Percentiles rank a stretch among this genome's conserved stretches.
Conservation (phyloP, 2,113 vertebrate genomes). For the Lethenteron reissneri region DNA sequence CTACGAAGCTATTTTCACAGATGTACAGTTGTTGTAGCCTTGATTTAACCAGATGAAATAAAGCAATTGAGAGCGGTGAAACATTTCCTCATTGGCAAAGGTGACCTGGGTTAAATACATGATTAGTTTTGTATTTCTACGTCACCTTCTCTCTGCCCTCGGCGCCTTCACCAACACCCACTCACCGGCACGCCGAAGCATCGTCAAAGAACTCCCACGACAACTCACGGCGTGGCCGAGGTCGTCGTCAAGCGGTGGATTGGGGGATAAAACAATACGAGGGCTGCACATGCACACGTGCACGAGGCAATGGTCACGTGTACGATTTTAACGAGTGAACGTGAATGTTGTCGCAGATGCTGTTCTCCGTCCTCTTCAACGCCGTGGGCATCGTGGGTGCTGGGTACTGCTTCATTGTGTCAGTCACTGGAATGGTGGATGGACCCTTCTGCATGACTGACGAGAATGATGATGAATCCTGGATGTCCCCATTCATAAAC, state of each 20-base stretch:
- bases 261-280: background rate
- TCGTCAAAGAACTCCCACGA: too few relatives aligned
- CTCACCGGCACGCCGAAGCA: too few relatives aligned
- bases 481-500: background rate
- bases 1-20: background rate
- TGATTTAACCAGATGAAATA: background rate
- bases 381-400: background rate
- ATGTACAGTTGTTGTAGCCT: background rate
- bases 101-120: too few relatives aligned
- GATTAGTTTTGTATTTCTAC: too few relatives aligned
- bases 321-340: background rate
- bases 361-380: background rate
- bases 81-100: too few relatives aligned
- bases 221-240: background rate
- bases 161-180: too few relatives aligned
- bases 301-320: background rate
- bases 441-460: background rate
- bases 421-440: background rate
- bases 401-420: background rate
- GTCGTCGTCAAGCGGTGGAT: background rate
- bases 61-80: background rate
- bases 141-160: too few relatives aligned
- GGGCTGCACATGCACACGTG: background rate
- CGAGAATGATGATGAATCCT: background rate
- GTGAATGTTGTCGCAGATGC: background rate